Evolutionary conservation across 2,113 vertebrate species (phyloP), one percentile per base, ranked within the genome.

Genomic region (Suncus etruscus): DNA sequence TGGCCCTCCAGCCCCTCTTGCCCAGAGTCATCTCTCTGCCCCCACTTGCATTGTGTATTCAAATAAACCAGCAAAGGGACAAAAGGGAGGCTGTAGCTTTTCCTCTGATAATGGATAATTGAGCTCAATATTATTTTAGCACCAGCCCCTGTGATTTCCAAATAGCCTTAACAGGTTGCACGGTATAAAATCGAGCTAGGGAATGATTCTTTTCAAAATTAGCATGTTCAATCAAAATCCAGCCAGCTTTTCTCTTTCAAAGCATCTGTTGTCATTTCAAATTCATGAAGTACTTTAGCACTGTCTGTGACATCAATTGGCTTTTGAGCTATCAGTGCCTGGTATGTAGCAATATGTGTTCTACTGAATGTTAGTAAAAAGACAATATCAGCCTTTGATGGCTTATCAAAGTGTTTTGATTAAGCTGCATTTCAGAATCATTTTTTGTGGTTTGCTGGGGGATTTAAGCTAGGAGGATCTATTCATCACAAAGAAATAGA

Each of bases 151-250:
- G 91, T 65, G 94, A 91, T 95, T 96, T 94, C 83, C 91, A 94
- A 94, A 96, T 90, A 91, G 87, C 70, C 90, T 83, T 95, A 94
- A 86, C 95, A 96, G 94, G 94, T 95, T 93, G 47, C 66, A 65
- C 31, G 58, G 51, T 93, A 86, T 90, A 95, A 94, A 92, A 95
- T 27, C 5, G 66, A 92, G 61, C 87, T 75, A 47, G 70, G 73
- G 84, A 91, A 94, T 73, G 61, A 94, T 94, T 94, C 94, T 92
- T 96, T 95, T 94, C 92, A 94, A 96, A 96, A 97, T 96, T 94
- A 96, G 92, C 96, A 94, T 90, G 94, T 94, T 96, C 95, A 96
- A 87, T 96, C 96, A 96, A 94, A 97, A 93, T 81, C 88, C 86
- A 96, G 86, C 87, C 80, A 7, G 92, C 85, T 93, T 92, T 94